phyloP scores from a whole-genome alignment of 92 coral and sea anemone species.

The Epizoanthus fatuus region DNA sequence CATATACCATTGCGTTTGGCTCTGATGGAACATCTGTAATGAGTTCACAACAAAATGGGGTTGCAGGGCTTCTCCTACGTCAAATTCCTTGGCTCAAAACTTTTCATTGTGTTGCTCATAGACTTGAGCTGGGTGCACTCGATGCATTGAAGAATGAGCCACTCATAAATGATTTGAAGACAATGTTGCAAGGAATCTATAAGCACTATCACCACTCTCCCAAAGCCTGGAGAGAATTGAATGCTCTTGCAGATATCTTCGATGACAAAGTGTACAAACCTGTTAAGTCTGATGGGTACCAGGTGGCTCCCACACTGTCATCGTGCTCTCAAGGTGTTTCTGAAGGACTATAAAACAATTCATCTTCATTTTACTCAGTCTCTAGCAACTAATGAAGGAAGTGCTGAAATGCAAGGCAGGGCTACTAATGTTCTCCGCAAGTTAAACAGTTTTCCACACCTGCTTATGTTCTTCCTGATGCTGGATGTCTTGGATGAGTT shows the following conservation, averaged over 20 bases:
- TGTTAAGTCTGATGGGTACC: no score
- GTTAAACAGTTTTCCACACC: conserved; percentile 1
- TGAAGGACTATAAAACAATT: neutral
- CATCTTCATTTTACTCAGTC: neutral
- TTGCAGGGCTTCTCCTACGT: neutral
- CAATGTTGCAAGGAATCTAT: neutral
- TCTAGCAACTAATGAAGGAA: neutral
- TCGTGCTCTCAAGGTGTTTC: neutral
- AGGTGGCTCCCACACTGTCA: no score
- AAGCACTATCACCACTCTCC: neutral
- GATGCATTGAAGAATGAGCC: neutral
- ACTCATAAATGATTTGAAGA: no score
- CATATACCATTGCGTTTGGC: neutral
- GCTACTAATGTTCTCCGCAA: neutral
- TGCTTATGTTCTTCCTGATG: neutral
- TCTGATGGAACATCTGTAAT: neutral
- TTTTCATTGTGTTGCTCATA: neutral
- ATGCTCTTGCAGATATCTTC: conserved; percentile 2
- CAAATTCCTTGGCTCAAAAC: conserved; percentile 2
- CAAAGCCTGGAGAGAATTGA: conserved; percentile 7
- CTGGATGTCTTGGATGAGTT: conserved; percentile 3
- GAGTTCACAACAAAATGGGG: neutral
- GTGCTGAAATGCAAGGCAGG: neutral
- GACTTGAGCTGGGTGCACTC: neutral
- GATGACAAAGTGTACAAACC: neutral